Evolutionary conservation across 2,113 vertebrate genomes (phyloP).

Genomic region (Aleadryas rufinucha): DNA sequence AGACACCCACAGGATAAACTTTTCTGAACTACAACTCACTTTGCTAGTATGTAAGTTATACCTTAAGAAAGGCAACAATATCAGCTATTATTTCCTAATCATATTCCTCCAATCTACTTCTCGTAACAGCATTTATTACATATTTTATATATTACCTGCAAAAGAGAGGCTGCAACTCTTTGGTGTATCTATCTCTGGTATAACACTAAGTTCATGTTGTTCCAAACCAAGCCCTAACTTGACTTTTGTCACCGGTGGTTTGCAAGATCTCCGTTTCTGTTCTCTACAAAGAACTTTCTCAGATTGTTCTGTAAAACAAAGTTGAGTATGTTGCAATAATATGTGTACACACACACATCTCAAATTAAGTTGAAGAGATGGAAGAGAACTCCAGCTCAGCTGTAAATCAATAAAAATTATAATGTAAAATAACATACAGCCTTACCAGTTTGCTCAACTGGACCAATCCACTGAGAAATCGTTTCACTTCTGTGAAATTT

Average conservation of each 20-base stretch:
- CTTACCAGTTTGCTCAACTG: conserved; percentile 36
- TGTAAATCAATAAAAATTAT: background rate
- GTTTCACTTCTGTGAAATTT: background rate
- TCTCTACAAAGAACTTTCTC: background rate
- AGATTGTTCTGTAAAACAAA: conserved; percentile 45
- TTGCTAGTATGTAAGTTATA: background rate
- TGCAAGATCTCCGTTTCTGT: conserved; percentile 63
- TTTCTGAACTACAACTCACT: background rate
- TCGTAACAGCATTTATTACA: background rate
- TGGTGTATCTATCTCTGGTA: conserved; percentile 86
- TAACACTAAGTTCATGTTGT: conserved; percentile 90
- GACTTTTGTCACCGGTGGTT: conserved; percentile 80
- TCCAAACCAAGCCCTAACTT: conserved; percentile 71
- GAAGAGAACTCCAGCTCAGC: background rate
- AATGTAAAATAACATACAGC: background rate
- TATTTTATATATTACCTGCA: conserved; percentile 64
- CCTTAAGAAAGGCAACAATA: background rate
- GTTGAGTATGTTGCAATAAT: background rate
- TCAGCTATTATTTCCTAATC: background rate
- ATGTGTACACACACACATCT: background rate
- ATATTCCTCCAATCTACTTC: background rate
- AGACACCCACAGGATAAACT: background rate
- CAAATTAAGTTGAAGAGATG: background rate
- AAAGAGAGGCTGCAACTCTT: conserved; percentile 64
- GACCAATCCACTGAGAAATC: background rate